phyloP scores from a whole-genome alignment of 1,140 invertebrate species.

The Sweltsa coloradensis region DNA sequence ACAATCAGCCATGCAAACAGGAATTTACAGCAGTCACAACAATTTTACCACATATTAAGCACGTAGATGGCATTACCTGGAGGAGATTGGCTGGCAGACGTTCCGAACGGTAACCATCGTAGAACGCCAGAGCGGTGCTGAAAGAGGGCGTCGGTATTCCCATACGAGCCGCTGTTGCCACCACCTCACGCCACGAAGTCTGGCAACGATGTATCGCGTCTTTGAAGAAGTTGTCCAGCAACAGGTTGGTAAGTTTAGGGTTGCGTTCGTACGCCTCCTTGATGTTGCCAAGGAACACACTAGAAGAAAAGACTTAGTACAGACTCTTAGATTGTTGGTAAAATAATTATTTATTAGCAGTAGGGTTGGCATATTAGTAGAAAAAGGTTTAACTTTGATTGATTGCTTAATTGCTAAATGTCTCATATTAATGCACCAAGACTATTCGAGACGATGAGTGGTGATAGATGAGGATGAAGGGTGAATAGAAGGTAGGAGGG shows the following conservation, averaged over 20 bases:
- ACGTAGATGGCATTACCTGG: no score
- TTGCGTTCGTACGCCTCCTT: slow-evolving; percentile 93
- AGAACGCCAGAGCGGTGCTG: slow-evolving; percentile 89
- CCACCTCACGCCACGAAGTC: slow-evolving; percentile 49
- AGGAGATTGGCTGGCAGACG: slow-evolving; percentile 83
- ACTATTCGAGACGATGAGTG: no score
- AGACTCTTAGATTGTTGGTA: no score
- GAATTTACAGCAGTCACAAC: no score
- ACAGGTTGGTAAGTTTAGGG: slow-evolving; percentile 75
- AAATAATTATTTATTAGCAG: no score
- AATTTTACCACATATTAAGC: slow-evolving; percentile 1
- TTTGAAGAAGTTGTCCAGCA: slow-evolving; percentile 91
- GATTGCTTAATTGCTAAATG: no score
- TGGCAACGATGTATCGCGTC: slow-evolving; percentile 71
- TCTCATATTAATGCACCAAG: no score
- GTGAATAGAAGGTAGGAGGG: no score
- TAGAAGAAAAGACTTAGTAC: slow-evolving; percentile 34
- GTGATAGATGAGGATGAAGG: no score
- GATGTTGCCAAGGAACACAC: slow-evolving; percentile 93
- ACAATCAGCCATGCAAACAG: no score
- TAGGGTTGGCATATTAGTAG: no score
- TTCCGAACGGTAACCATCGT: slow-evolving; percentile 82
- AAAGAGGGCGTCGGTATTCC: slow-evolving; percentile 91
- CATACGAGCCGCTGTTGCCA: slow-evolving; percentile 40
- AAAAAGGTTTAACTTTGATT: no score